phyloP scores from a whole-genome alignment of 1,140 invertebrate genomes.

The Vanessa tameamea region DNA sequence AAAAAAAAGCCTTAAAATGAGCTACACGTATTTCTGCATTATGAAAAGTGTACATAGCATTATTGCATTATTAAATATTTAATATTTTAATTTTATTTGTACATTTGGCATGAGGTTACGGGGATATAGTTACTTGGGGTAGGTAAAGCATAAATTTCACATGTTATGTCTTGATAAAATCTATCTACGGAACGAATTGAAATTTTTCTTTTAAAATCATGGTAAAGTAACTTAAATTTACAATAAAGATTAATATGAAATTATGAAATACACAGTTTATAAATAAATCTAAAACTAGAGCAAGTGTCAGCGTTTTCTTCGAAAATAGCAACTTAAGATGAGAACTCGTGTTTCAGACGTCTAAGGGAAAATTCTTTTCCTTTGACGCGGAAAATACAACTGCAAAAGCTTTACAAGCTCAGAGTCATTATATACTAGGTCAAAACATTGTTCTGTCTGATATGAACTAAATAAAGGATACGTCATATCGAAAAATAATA shows the following conservation, averaged over 20 bases:
- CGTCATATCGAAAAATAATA: background rate
- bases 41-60: too few relatives aligned
- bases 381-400: background rate
- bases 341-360: background rate
- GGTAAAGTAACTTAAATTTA: too few relatives aligned
- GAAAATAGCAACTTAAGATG: constrained; percentile 2
- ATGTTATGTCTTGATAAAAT: too few relatives aligned
- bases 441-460: background rate
- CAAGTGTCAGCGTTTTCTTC: constrained; percentile 7
- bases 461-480: background rate
- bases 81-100: too few relatives aligned
- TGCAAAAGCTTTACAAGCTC: constrained; percentile 2
- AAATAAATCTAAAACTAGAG: background rate
- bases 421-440: constrained; percentile 10
- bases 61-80: too few relatives aligned
- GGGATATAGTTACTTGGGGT: too few relatives aligned
- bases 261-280: background rate
- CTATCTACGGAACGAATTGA: too few relatives aligned
- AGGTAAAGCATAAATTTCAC: too few relatives aligned
- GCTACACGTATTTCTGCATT: too few relatives aligned
- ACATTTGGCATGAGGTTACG: too few relatives aligned
- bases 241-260: background rate
- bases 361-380: background rate
- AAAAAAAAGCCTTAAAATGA: too few relatives aligned
- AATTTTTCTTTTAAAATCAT: too few relatives aligned